Evolutionary conservation across 2,797 vertebrate genomes (phyloP).

Genomic region (Spondyliosoma cantharus): DNA sequence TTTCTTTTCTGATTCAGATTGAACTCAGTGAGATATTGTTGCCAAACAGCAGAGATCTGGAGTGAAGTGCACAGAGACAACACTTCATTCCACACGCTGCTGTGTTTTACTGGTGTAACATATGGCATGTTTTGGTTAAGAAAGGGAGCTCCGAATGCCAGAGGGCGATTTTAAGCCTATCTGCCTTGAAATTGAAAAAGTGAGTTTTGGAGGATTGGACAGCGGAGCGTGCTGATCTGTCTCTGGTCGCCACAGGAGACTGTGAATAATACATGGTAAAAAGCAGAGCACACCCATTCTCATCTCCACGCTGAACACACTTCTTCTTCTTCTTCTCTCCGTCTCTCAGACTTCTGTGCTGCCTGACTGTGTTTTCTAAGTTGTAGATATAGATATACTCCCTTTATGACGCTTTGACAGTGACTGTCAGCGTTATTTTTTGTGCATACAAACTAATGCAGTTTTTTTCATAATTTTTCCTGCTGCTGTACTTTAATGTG

Average conservation of each 20-base stretch:
- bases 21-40: conserved; percentile 31
- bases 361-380: conserved; percentile 1
- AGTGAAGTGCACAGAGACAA: conserved; percentile 3
- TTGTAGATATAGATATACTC: conserved; percentile 4
- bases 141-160: conserved; percentile 45
- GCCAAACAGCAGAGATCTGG: conserved; percentile 30
- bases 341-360: conserved; percentile 10
- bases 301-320: conserved; percentile 36
- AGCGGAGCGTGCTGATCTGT: conserved; percentile 60
- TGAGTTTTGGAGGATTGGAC: conserved; percentile 59
- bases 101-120: conserved; percentile 44
- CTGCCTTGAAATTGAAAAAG: conserved; percentile 66
- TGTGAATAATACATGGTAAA: conserved; percentile 74
- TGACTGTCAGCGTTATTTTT: conserved; percentile 19
- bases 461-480: conserved; percentile 25
- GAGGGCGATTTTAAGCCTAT: conserved; percentile 52
- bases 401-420: conserved; percentile 18
- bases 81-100: conserved; percentile 1
- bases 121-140: conserved; percentile 37
- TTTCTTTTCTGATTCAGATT: conserved; percentile 12
- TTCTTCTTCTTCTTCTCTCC: conserved; percentile 9
- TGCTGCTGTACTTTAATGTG: conserved; percentile 17
- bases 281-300: conserved; percentile 60
- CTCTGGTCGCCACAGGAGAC: conserved; percentile 59
- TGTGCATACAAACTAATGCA: conserved; percentile 7